Base-by-base conservation (phyloP, 2,888 invertebrate species). In the Euphydryas editha region DNA sequence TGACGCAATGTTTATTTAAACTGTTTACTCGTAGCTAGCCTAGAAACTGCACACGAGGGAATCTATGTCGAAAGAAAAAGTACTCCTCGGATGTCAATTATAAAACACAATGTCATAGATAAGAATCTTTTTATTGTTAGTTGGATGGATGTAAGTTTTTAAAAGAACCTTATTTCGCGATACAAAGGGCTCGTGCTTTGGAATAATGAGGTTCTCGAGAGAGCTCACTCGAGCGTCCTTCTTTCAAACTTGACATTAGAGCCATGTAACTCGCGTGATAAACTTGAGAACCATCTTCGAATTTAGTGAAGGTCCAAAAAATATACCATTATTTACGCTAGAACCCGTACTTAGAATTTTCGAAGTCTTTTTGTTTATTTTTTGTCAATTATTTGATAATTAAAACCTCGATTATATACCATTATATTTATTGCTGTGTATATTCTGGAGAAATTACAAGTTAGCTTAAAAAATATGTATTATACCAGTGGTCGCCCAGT, bases 141-240 rank as follows among this genome's bases (percentile, higher is more conserved):
- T 36, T 60, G 68, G 68, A 79, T 76, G 79, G 83, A 82, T 89
- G 88, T 89, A 88, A 84, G 88, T 84, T 88, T 87, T 84, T 87
- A 88, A 91, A 90, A 87, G 86, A 90, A 89, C 88, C 91, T 90
- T 91, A 90, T 91, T 91, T 89, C 81, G 83, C 81, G 79, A 83
- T 84, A 90, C 91, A 91, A 91, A 89, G 88, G 84, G 82, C 79
- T 77, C 90, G 90, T 90, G 91, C 88, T 84, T 84, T 85, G 82
- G 88, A 90, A 91, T 91, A 91, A 91, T 91, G 90, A 91, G 91
- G 84, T 86, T 85, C 83, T 83, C 81, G 76, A 77, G 76, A 79
- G 84, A 81, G 85, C 74, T 81, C 78, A 80, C 87, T 89, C 78
- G 73, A 84, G 84, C 75, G 75, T 82, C 85, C 82, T 85, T 81